Evolutionary conservation across 2,797 vertebrate species (phyloP), one percentile per base, ranked within the genome.

Genomic region (Meda fulgida): DNA sequence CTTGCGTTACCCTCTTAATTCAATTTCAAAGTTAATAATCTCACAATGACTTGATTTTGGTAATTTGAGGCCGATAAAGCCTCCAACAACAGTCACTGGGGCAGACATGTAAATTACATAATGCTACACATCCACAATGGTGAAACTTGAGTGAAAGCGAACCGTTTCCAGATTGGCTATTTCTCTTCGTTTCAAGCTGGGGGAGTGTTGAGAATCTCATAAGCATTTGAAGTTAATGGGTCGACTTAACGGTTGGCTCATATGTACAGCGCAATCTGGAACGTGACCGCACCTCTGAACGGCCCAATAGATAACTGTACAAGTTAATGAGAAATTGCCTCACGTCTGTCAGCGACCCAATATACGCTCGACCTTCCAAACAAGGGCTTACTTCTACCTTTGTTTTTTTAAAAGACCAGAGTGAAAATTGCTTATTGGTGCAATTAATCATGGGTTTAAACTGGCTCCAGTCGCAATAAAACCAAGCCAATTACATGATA

Each of bases 391-490:
- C 84, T 86, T 89, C 80, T 82, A 83, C 80, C 71, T 80, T 80
- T 43, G 5, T 48, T 26, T 79, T 80, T 83, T 81, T 82, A 48
- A 81, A 87, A 66, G 46, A 53, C 55, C 81, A 81, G 83, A 87
- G 78, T 87, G 71, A 86, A 89, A 89, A 88, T 84, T 79, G 81
- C 84, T 84, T 88, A 89, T 89, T 90, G 87, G 75, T 73, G 51
- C 81, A 90, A 89, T 89, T 90, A 90, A 89, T 88, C 83, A 86
- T 80, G 81, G 67, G 77, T 78, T 87, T 82, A 89, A 87, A 87
- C 71, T 88, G 88, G 87, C 88, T 86, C 87, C 89, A 89, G 87
- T 84, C 76, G 81, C 84, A 87, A 90, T 89, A 90, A 89, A 89
- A 87, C 65, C 58, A 71, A 83, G 84, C 79, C 85, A 89, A 87